Evolutionary conservation across 2,797 vertebrate species (phyloP).

Genomic region (Coilia nasus): DNA sequence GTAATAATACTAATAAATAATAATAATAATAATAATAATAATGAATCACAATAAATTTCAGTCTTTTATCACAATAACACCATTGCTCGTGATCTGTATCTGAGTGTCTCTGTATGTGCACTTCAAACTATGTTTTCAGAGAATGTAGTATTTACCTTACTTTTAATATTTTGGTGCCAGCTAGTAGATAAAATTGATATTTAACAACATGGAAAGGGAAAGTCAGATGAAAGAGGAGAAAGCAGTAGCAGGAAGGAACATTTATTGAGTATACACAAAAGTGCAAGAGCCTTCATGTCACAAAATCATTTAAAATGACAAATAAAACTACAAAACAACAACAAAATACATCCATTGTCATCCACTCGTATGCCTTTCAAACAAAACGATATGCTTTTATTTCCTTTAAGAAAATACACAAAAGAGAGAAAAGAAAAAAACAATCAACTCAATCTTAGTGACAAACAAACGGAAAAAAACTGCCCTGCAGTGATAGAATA

Average conservation of each 20-base stretch:
- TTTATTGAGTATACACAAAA: constrained; percentile 75
- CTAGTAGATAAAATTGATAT: not conserved
- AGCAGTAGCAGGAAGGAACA: constrained; percentile 59
- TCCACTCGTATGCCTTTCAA: constrained; percentile 49
- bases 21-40: too few species aligned
- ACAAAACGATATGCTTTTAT: constrained; percentile 46
- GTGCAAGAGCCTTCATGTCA: constrained; percentile 63
- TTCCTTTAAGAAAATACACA: constrained; percentile 56
- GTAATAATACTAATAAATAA: too few species aligned
- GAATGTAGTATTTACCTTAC: too few species aligned
- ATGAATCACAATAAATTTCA: not conserved
- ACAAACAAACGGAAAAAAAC: constrained; percentile 68
- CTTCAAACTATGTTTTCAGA: too few species aligned
- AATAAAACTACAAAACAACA: constrained; percentile 48
- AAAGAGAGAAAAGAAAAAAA: constrained; percentile 26
- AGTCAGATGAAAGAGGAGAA: constrained; percentile 37
- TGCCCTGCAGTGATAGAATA: constrained; percentile 81
- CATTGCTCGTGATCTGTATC: not conserved
- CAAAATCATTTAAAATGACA: constrained; percentile 68
- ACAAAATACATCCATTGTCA: constrained; percentile 45
- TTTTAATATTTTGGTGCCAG: not conserved
- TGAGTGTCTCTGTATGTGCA: too few species aligned
- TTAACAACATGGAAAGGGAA: not conserved
- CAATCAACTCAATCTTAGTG: constrained; percentile 49
- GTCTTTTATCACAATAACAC: not conserved